Percentiles rank a stretch among this genome's conserved stretches.
These are phyloP conservation scores for Resseliella maxima DNA, from an alignment of 2,888 invertebrate genomes.

Conservation along the genomic window DNA sequence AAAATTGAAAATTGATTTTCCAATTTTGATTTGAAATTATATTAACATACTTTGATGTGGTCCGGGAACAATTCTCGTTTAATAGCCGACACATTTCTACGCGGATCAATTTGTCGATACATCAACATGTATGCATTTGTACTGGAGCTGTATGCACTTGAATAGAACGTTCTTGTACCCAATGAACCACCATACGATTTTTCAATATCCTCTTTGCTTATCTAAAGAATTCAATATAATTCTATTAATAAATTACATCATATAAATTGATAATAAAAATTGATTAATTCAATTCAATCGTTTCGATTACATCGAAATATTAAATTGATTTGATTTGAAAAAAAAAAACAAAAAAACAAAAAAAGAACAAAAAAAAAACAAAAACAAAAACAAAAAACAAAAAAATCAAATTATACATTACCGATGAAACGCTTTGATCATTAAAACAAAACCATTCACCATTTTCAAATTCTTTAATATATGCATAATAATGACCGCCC, in stretches of 20 bases:
- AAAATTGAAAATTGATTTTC: background rate
- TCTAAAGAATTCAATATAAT: too few relatives aligned
- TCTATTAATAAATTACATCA: too few relatives aligned
- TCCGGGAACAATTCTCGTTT: constrained; percentile 78
- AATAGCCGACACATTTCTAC: constrained; percentile 74
- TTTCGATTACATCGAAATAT: too few relatives aligned
- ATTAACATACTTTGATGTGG: constrained; percentile 72
- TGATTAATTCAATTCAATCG: background rate
- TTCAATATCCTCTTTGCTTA: constrained; percentile 82
- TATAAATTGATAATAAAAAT: too few relatives aligned
- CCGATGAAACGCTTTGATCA: constrained; percentile 82
- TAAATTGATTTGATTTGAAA: too few relatives aligned
- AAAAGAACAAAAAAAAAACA: too few relatives aligned
- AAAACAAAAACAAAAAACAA: too few relatives aligned
- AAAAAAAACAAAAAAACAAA: too few relatives aligned
- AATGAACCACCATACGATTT: constrained; percentile 84
- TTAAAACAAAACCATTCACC: constrained; percentile 89
- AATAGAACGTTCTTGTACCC: constrained; percentile 73
- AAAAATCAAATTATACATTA: too few relatives aligned
- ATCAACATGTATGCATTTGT: constrained; percentile 93
- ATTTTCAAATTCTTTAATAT: constrained; percentile 82
- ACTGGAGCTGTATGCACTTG: constrained; percentile 80
- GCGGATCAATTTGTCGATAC: constrained; percentile 81
- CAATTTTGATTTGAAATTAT: background rate
- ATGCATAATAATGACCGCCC: constrained; percentile 92